Evolutionary conservation across 2,888 invertebrate species (phyloP).

Genomic region (Cepaea hortensis): DNA sequence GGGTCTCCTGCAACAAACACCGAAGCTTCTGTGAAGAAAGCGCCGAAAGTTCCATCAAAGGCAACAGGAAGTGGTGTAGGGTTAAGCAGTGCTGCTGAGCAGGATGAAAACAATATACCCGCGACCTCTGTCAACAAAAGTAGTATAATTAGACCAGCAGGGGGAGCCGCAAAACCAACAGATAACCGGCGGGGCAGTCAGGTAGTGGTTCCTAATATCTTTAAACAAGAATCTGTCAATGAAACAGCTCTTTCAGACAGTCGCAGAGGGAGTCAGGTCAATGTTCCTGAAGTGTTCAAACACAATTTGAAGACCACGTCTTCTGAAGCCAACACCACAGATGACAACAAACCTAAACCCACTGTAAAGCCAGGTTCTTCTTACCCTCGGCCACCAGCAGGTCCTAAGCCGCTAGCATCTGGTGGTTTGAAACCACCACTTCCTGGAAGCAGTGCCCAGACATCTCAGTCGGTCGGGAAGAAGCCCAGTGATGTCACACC

Average conservation of each 20-base stretch:
- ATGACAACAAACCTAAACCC: constrained; percentile 30
- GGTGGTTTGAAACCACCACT: neutral
- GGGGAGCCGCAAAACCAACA: neutral
- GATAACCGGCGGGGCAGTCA: constrained; percentile 2
- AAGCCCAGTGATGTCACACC: constrained; percentile 5
- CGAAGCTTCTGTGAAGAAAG: neutral
- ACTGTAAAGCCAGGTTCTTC: neutral
- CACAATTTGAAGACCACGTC: neutral
- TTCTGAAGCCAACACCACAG: neutral
- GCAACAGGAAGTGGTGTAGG: neutral
- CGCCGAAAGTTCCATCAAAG: neutral
- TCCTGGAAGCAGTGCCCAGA: neutral
- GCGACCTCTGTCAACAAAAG: neutral
- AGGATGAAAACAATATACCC: constrained; percentile 9
- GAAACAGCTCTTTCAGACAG: neutral
- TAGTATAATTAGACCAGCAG: neutral
- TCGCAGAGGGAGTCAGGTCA: constrained; percentile 4
- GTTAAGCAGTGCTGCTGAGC: neutral
- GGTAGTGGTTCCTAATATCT: constrained; percentile 23
- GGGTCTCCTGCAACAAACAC: neutral
- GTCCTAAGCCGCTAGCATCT: neutral
- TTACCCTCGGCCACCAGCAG: constrained; percentile 21
- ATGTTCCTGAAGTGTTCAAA: constrained; percentile 18
- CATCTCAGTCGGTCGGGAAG: neutral
- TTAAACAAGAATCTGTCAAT: neutral